A percentile compares a stretch with the other conserved stretches of the same genome.
phyloP scores from a whole-genome alignment of 2,113 vertebrate genomes.

The Neolamprologus variostigma region DNA sequence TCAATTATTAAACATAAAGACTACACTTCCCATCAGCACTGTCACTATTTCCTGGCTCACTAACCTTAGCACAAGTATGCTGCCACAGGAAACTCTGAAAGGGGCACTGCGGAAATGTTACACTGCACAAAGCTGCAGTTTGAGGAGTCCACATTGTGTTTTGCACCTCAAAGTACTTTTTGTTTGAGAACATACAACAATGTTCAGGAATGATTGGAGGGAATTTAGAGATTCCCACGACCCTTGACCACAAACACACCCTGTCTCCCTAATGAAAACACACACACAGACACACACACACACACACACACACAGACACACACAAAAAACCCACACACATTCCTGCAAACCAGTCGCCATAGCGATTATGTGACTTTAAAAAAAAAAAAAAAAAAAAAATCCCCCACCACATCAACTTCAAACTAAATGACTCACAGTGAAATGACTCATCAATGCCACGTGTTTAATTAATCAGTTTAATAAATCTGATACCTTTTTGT shows the following conservation, averaged over 20 bases:
- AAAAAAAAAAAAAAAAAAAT: not conserved
- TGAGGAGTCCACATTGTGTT: not conserved
- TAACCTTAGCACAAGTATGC: not conserved
- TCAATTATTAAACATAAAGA: not conserved
- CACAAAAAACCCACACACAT: not conserved
- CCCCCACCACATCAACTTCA: not conserved
- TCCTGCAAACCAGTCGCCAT: not conserved
- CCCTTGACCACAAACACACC: not conserved
- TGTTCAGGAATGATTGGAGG: not conserved
- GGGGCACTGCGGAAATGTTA: not conserved
- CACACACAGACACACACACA: not conserved
- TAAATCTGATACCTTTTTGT: not conserved
- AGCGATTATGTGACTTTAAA: not conserved
- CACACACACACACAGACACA: not conserved
- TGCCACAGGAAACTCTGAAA: not conserved
- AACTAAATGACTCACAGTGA: not conserved
- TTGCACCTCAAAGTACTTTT: not conserved
- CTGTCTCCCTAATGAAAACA: not conserved
- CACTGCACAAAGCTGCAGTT: not conserved
- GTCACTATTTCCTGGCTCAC: not conserved
- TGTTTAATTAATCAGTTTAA: not conserved
- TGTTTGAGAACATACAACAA: not conserved
- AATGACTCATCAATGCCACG: not conserved
- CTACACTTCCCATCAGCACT: not conserved
- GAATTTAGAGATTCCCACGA: not conserved